Evolutionary conservation across 2,113 vertebrate genomes (phyloP).

Genomic region (Oreocharis arfaki): DNA sequence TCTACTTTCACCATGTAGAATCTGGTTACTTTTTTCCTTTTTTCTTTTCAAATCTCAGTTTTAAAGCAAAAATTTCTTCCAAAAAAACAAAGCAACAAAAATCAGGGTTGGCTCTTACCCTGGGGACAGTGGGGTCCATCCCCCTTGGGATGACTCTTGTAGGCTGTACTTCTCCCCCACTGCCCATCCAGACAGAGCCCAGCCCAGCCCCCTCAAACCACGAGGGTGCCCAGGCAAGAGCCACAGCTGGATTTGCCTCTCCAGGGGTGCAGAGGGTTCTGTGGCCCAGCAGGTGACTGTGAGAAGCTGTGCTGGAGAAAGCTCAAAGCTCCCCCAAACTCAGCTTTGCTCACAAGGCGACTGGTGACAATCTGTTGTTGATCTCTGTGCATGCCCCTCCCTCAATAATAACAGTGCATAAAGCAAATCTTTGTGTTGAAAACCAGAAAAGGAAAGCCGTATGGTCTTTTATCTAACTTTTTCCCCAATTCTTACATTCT

Average conservation of each 20-base stretch:
- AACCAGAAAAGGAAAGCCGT: background rate
- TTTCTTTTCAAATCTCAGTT: background rate
- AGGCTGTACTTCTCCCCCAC: background rate
- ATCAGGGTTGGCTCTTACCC: background rate
- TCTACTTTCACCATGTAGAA: background rate
- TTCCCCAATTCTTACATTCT: background rate
- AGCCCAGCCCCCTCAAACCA: background rate
- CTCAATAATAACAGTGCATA: background rate
- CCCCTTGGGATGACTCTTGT: background rate
- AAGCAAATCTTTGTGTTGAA: background rate
- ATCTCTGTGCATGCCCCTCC: rapidly evolving
- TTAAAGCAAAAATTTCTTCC: background rate
- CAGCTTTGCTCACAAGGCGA: rapidly evolving
- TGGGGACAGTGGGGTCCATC: background rate
- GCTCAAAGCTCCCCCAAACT: background rate
- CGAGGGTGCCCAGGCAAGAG: rapidly evolving
- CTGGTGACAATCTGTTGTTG: background rate
- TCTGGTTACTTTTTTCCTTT: background rate
- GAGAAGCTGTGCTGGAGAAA: background rate
- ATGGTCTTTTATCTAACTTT: background rate
- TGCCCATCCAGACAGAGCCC: background rate
- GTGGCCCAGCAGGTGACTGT: background rate
- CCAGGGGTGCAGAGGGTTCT: background rate
- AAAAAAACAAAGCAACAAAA: background rate
- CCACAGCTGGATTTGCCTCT: background rate